A percentile compares a stretch with the other conserved stretches of the same genome.
These are phyloP conservation scores for Hirundichthys speculiger DNA, from an alignment of 2,113 vertebrate genomes.

Conservation along the genomic window DNA sequence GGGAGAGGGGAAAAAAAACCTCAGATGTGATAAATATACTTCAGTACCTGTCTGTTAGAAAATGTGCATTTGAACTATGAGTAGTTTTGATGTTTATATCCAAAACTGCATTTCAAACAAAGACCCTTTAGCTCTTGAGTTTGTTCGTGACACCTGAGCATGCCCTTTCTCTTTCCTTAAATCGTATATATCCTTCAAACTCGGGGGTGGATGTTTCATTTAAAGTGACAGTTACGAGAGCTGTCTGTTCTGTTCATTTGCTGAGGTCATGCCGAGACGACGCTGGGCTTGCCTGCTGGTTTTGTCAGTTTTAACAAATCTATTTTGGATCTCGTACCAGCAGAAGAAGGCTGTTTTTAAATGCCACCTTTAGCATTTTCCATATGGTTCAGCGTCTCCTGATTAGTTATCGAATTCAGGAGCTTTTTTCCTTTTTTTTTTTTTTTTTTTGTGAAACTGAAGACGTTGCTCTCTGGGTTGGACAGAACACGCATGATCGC, in stretches of 20 bases:
- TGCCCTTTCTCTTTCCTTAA: slow-evolving; percentile 24
- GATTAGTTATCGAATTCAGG: slow-evolving; percentile 54
- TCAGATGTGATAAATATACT: slow-evolving; percentile 2
- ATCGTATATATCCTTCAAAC: background rate
- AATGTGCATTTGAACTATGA: background rate
- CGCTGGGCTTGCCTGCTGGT: slow-evolving; percentile 55
- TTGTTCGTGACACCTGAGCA: slow-evolving; percentile 7
- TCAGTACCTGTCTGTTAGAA: slow-evolving; percentile 2
- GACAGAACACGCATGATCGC: too few relatives aligned
- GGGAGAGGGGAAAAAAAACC: background rate
- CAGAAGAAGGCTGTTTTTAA: slow-evolving; percentile 44
- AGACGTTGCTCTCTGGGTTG: too few relatives aligned
- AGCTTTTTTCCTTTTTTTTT: too few relatives aligned
- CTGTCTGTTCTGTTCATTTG: slow-evolving; percentile 43
- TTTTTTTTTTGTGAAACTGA: too few relatives aligned
- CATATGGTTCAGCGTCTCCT: slow-evolving; percentile 47
- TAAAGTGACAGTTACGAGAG: slow-evolving; percentile 59
- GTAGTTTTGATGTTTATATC: slow-evolving; percentile 12
- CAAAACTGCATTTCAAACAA: slow-evolving; percentile 16
- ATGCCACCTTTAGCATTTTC: slow-evolving; percentile 59
- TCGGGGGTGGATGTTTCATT: slow-evolving; percentile 40
- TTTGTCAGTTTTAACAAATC: slow-evolving; percentile 62
- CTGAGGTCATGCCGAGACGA: slow-evolving; percentile 55
- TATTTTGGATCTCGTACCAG: slow-evolving; percentile 62
- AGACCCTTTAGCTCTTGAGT: background rate